A percentile compares a stretch with the other conserved stretches of the same genome.
Conservation (phyloP, 2,888 invertebrate species). For the Dryobotodes eremita region DNA sequence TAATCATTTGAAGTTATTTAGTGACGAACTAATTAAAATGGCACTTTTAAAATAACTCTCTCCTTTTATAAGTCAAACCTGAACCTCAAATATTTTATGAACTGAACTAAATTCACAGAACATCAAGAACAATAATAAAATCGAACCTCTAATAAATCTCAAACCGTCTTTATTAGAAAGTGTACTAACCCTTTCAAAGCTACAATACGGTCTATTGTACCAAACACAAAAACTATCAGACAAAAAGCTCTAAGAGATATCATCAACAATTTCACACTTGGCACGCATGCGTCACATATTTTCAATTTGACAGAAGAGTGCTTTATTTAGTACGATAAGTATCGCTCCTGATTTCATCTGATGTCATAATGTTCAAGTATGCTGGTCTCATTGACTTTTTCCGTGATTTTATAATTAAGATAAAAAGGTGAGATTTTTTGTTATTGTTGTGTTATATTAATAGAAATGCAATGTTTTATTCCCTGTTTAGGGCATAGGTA, state of each 20-base stretch:
- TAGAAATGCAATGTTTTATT: neutral
- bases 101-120: neutral
- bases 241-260: slow-evolving; percentile 78
- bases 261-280: slow-evolving; percentile 88
- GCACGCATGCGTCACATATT: slow-evolving; percentile 77
- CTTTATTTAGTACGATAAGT: slow-evolving; percentile 83
- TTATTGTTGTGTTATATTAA: neutral
- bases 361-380: slow-evolving; percentile 80
- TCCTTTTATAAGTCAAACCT: neutral
- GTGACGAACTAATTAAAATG: neutral
- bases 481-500: neutral
- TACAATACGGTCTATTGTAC: slow-evolving; percentile 63
- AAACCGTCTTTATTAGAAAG: slow-evolving; percentile 56
- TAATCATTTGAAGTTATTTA: neutral
- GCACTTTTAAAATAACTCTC: neutral
- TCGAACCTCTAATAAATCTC: slow-evolving; percentile 49
- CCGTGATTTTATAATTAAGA: slow-evolving; percentile 72
- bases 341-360: slow-evolving; percentile 81
- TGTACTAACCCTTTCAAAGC: slow-evolving; percentile 62
- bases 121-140: neutral
- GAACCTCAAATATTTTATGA: neutral
- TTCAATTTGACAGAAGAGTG: slow-evolving; percentile 80
- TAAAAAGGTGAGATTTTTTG: slow-evolving; percentile 33
- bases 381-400: slow-evolving; percentile 76
- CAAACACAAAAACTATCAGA: slow-evolving; percentile 72